Evolutionary conservation across 2,113 vertebrate species (phyloP), one percentile per base, ranked within the genome.

Genomic region (Microcebus tavaratra): DNA sequence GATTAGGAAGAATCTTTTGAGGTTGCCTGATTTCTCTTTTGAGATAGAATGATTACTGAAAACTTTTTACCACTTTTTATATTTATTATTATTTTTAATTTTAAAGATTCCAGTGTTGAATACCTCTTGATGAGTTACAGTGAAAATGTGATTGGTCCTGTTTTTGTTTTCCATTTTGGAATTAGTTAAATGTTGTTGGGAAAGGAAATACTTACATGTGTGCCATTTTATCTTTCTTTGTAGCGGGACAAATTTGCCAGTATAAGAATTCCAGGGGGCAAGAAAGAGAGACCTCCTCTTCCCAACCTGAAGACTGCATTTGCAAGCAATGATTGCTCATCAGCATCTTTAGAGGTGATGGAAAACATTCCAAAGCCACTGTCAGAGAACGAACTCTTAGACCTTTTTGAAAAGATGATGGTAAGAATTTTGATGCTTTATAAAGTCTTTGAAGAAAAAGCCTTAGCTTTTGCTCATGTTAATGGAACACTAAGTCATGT

Each of bases 371-470:
- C 98, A 31, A 99, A 98, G 91, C 99, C 98, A 93, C 98, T 99
- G 29, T 98, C 99, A 0, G 99, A 99, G 90, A 99, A 98, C 31
- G 99, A 99, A 97, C 98, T 99, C 93, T 97, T 99, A 96, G 98
- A 98, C n/a, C 98, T 99, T 36, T 99, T 99, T 98, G 99, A 99
- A 98, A 99, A 99, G 98, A 99, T 99, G 99, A 99, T 99, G 99
- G 99, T 99, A 98, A 98, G 98, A 90, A 68, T 79, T 96, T 94
- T 86, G 80, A 80, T 70, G 87, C 11, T 86, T 53, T 23, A 48
- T 55, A 21, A 70, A 93, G 70, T 70, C 10, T 70, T 78, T 70
- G 20, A 57, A 10, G 61, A 34, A 17, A 85, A 91, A 86, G 4
- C 11, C 29, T 95, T 94, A 80, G 31, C 57, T 79, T 91, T 75